Evolutionary conservation across 1,140 invertebrate genomes (phyloP).

Genomic region (Drosophila tristis): DNA sequence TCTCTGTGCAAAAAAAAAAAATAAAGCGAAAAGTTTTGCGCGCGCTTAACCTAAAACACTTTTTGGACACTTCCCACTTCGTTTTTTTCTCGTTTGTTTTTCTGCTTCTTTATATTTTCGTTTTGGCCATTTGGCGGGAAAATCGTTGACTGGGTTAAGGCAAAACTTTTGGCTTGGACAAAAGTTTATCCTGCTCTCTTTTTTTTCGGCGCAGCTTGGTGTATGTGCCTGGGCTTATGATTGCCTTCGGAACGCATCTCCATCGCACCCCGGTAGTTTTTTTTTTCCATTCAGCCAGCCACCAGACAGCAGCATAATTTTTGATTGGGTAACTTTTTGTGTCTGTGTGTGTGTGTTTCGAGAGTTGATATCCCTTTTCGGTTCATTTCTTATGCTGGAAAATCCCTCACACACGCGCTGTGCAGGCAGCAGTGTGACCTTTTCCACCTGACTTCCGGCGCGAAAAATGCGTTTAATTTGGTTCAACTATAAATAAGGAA

Average conservation of each 20-base stretch:
- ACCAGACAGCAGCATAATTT: conserved; percentile 50
- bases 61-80: conserved; percentile 68
- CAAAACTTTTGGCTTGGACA: conserved; percentile 36
- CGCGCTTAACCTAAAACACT: conserved; percentile 75
- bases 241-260: conserved; percentile 46
- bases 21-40: conserved; percentile 52
- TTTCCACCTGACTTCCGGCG: conserved; percentile 52
- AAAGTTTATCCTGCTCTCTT: conserved; percentile 27
- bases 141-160: conserved; percentile 45
- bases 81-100: conserved; percentile 10
- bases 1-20: conserved; percentile 16
- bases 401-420: conserved; percentile 45
- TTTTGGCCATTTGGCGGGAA: conserved; percentile 21
- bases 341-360: not conserved
- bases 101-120: conserved; percentile 19
- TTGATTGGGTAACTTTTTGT: conserved; percentile 60
- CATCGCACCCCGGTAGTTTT: conserved; percentile 39
- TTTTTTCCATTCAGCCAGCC: conserved; percentile 31
- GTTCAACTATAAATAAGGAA: conserved; percentile 56
- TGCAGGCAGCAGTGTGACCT: conserved; percentile 28
- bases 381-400: conserved; percentile 57
- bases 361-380: conserved; percentile 23
- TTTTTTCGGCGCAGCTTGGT: not conserved
- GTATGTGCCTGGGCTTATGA: conserved; percentile 55
- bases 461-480: conserved; percentile 48